These are phyloP conservation scores for Opisthograptis luteolata DNA, from an alignment of 2,888 invertebrate species.

Conservation along the genomic window DNA sequence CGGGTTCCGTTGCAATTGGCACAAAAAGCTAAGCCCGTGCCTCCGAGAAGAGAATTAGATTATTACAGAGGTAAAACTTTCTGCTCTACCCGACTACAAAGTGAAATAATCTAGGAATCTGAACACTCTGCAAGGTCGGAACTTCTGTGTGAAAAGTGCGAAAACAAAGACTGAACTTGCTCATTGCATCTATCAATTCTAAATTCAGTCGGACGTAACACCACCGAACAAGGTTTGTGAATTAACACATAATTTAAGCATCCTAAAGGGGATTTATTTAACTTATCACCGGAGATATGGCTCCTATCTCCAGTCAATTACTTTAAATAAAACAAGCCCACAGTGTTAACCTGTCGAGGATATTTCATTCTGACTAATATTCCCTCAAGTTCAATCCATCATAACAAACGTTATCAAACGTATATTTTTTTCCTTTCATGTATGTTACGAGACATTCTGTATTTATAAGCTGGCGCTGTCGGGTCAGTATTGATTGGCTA, in stretches of 20 bases:
- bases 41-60: slow-evolving; percentile 48
- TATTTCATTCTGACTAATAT: slow-evolving; percentile 45
- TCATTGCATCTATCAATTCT: slow-evolving; percentile 51
- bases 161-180: slow-evolving; percentile 55
- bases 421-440: slow-evolving; percentile 61
- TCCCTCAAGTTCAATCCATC: slow-evolving; percentile 47
- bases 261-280: slow-evolving; percentile 55
- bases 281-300: slow-evolving; percentile 53
- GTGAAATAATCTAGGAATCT: slow-evolving; percentile 66
- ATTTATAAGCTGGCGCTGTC: slow-evolving; percentile 40
- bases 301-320: slow-evolving; percentile 66
- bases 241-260: slow-evolving; percentile 50
- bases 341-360: slow-evolving; percentile 50
- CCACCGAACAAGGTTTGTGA: slow-evolving; percentile 52
- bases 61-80: slow-evolving; percentile 59
- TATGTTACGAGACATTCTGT: slow-evolving; percentile 50
- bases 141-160: slow-evolving; percentile 53
- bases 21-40: slow-evolving; percentile 33
- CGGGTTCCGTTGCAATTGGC: neutral
- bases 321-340: slow-evolving; percentile 64
- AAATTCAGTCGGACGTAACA: slow-evolving; percentile 51
- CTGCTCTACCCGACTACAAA: slow-evolving; percentile 58
- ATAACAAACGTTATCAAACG: slow-evolving; percentile 59
- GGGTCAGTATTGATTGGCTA: slow-evolving; percentile 55
- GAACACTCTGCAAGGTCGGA: slow-evolving; percentile 59